phyloP scores from a whole-genome alignment of 2,113 vertebrate genomes.

The Chionis minor region DNA sequence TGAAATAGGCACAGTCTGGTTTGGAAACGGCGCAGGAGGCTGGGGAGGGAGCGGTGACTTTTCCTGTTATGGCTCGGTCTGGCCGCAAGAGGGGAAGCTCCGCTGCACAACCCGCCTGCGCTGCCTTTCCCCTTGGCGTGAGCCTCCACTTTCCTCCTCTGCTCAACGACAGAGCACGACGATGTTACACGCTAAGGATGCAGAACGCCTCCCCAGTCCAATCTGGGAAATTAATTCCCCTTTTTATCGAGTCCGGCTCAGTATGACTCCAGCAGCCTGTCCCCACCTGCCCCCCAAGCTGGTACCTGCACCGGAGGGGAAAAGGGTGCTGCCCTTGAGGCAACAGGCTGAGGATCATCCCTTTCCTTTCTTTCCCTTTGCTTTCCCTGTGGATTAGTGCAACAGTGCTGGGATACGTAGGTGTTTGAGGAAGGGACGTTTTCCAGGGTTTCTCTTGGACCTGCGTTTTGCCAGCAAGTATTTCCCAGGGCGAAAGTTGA shows the following conservation, averaged over 20 bases:
- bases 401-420: fast-evolving
- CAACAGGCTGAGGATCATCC: not conserved
- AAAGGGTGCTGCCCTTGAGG: not conserved
- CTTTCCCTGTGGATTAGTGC: fast-evolving
- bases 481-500: not conserved
- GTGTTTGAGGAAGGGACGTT: not conserved
- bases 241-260: not conserved
- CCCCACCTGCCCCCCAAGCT: not conserved
- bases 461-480: not conserved
- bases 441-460: not conserved
- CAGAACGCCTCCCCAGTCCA: fast-evolving
- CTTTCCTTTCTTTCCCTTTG: not conserved
- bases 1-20: not conserved
- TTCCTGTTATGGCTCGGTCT: not conserved
- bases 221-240: not conserved
- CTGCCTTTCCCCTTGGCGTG: fast-evolving
- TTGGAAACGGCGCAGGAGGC: no score
- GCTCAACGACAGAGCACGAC: fast-evolving
- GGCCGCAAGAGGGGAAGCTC: slow-evolving; percentile 59
- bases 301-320: fast-evolving
- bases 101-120: not conserved
- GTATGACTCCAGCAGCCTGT: not conserved
- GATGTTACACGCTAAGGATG: fast-evolving
- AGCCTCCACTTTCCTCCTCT: fast-evolving
- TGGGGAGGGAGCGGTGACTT: not conserved